phyloP scores from a whole-genome alignment of 1,140 invertebrate genomes.

The Caenorhabditis briggsae region DNA sequence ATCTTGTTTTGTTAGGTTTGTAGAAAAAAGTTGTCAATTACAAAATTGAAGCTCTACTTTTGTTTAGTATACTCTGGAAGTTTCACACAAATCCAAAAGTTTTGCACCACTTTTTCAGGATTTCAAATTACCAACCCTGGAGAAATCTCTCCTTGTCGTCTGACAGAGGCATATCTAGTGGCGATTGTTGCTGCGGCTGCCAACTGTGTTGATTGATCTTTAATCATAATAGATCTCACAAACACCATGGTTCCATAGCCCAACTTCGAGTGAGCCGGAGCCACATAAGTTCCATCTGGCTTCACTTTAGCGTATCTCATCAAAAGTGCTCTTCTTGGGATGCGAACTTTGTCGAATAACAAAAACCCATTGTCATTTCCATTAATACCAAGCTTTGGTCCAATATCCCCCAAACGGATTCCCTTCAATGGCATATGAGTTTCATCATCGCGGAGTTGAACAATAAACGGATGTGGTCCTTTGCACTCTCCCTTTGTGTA shows the following conservation, averaged over 20 bases:
- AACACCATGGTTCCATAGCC: conserved; percentile 95
- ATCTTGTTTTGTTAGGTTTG: too few species aligned
- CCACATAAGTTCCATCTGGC: conserved; percentile 89
- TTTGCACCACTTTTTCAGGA: too few species aligned
- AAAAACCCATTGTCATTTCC: conserved; percentile 91
- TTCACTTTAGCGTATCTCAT: conserved; percentile 88
- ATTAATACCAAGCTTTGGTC: conserved; percentile 90
- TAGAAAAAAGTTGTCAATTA: too few species aligned
- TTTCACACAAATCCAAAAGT: not conserved
- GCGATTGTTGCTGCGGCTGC: conserved; percentile 77
- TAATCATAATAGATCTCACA: conserved; percentile 85
- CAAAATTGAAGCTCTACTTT: too few species aligned
- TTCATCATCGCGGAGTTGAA: conserved; percentile 88
- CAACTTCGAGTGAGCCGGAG: conserved; percentile 86
- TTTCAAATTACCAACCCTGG: conserved; percentile 24
- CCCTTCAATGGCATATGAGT: conserved; percentile 86
- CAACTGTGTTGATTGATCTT: conserved; percentile 70
- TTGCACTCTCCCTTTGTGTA: conserved; percentile 86
- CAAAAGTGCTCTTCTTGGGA: conserved; percentile 88
- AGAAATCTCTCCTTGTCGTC: conserved; percentile 83
- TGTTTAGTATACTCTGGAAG: too few species aligned
- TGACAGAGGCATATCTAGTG: conserved; percentile 86
- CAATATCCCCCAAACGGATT: conserved; percentile 93
- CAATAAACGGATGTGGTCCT: conserved; percentile 91
- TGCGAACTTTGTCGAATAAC: conserved; percentile 86